Evolutionary conservation across 2,888 invertebrate genomes (phyloP), one percentile per base, ranked within the genome.

Genomic region (Agriopis leucophaearia): DNA sequence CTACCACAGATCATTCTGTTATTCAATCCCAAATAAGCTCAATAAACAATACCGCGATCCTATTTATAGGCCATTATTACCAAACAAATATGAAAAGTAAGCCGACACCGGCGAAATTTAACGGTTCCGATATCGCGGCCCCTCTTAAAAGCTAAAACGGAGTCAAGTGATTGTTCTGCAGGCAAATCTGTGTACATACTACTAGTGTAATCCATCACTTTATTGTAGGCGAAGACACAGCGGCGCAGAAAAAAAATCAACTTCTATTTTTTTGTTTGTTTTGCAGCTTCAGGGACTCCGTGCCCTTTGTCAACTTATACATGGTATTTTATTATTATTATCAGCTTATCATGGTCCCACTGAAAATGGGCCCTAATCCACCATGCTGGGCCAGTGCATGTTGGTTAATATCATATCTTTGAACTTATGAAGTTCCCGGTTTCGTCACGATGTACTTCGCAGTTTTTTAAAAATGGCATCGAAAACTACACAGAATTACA

Each of bases 131-230:
- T 83, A 79, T 68, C 82, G 70, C 78, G 71, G 70, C 85, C 87
- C 88, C 89, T 87, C 90, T 89, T 89, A 87, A 89, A 88, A 89
- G 89, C 88, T 79, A 77, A 84, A 85, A 78, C 80, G 80, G 81
- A 84, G 86, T 84, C 87, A 86, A 89, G 90, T 90, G 90, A 91
- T 88, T 91, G 90, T 73, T 66, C 75, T 76, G 83, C 87, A 88
- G 85, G 91, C 90, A 92, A 92, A 92, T 92, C 91, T 90, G 89
- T 89, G 88, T 88, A 83, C 86, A 81, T 73, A 81, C 63, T 44
- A 42, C 51, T 55, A 66, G 78, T 71, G 81, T 87, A 80, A 91
- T 92, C 91, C 87, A 92, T 91, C 91, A 91, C 78, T 66, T 51
- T 74, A 75, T 80, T 75, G 67, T 84, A 84, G 80, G 62, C 72